phyloP scores from a whole-genome alignment of 2,888 invertebrate species.

The Eulithis prunata region DNA sequence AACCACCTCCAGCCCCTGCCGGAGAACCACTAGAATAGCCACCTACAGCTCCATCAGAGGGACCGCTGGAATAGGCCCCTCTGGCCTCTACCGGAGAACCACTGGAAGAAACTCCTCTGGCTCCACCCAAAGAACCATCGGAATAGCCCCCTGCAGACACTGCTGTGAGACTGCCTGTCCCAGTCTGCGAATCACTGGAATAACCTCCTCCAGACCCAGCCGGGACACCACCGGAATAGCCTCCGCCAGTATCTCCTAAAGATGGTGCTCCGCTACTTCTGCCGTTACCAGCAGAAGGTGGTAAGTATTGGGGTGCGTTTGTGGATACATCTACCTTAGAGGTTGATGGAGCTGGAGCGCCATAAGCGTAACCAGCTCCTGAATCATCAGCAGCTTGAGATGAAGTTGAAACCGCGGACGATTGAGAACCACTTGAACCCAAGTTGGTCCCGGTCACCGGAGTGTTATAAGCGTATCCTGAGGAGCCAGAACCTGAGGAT shows the following conservation, averaged over 20 bases:
- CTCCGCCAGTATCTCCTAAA: constrained; percentile 2
- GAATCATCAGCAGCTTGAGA: constrained; percentile 27
- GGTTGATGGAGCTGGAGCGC: constrained; percentile 23
- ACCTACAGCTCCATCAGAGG: not conserved
- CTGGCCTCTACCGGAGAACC: constrained; percentile 9
- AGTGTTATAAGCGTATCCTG: constrained; percentile 50
- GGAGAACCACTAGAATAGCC: constrained; percentile 6
- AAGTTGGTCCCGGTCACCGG: constrained; percentile 30
- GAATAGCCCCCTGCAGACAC: constrained; percentile 7
- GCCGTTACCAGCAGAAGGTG: constrained; percentile 50
- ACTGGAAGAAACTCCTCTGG: constrained; percentile 8
- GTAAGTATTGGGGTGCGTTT: constrained; percentile 70
- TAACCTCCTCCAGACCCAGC: constrained; percentile 7
- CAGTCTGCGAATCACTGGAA: not conserved
- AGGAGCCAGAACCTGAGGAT: constrained; percentile 27
- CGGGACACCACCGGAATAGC: constrained; percentile 11
- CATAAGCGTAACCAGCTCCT: constrained; percentile 39
- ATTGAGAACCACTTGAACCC: constrained; percentile 19
- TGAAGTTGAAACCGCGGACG: constrained; percentile 16
- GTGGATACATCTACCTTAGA: constrained; percentile 54
- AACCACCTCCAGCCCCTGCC: not conserved
- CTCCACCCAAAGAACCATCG: constrained; percentile 4
- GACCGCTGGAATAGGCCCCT: constrained; percentile 10
- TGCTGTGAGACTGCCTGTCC: constrained; percentile 6
- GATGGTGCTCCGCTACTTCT: constrained; percentile 16